These are phyloP conservation scores for Megaleporinus macrocephalus DNA, from an alignment of 2,113 vertebrate species.

Conservation along the genomic window DNA sequence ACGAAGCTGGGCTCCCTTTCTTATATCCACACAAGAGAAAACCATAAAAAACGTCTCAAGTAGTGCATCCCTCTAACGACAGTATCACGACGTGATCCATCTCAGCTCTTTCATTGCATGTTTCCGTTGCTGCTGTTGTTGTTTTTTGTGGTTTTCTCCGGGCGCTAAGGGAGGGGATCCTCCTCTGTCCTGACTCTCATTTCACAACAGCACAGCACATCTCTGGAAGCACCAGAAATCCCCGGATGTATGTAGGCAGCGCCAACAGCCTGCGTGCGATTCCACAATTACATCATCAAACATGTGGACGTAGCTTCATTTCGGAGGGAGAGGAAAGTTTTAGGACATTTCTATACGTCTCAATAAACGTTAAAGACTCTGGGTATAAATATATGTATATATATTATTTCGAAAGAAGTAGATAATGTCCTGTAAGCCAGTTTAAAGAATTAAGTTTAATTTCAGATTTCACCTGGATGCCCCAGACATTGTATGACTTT, in stretches of 20 bases:
- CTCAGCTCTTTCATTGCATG: not conserved
- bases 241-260: conserved; percentile 53
- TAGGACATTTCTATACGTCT: not conserved
- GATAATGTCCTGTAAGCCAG: no score
- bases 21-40: not conserved
- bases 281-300: conserved; percentile 47
- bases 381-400: no score
- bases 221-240: conserved; percentile 8
- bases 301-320: not conserved
- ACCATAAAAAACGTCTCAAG: not conserved
- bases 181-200: not conserved
- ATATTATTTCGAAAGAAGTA: no score
- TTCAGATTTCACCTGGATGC: no score
- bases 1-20: conserved; percentile 6
- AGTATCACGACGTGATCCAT: conserved; percentile 4
- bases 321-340: not conserved
- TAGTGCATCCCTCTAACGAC: conserved; percentile 2
- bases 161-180: conserved; percentile 3
- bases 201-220: conserved; percentile 32
- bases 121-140: not conserved
- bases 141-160: not conserved
- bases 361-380: no score
- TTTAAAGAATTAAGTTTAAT: no score
- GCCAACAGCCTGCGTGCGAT: conserved; percentile 39
- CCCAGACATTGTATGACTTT: no score